A percentile compares a stretch with the other conserved stretches of the same genome.
phyloP scores from a whole-genome alignment of 2,113 vertebrate species.

The Cavia porcellus region DNA sequence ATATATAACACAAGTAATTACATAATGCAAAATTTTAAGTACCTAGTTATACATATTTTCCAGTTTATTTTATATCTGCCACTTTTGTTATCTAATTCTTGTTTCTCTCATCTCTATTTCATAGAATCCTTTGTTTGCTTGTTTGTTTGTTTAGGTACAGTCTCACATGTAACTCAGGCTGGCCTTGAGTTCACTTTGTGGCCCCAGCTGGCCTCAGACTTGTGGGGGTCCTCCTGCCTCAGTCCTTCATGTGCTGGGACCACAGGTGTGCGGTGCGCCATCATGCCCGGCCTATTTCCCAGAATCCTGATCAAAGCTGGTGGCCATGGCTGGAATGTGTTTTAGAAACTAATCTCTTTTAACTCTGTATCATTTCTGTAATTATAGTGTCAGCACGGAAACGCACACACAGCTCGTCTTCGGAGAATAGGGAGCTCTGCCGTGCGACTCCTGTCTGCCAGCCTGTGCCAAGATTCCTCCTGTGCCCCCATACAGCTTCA shows the following conservation, averaged over 20 bases:
- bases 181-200: not conserved
- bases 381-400: not conserved
- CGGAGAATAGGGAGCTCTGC: not conserved
- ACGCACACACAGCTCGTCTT: not conserved
- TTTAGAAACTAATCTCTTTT: not conserved
- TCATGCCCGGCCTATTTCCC: not conserved
- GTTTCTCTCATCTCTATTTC: not conserved
- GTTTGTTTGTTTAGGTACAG: not conserved
- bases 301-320: not conserved
- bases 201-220: not conserved
- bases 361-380: not conserved
- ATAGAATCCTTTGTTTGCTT: not conserved
- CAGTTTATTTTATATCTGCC: not conserved
- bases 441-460: not conserved
- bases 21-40: not conserved
- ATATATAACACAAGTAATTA: not conserved
- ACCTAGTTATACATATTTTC: not conserved
- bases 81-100: conserved; percentile 18
- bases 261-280: not conserved
- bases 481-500: not conserved
- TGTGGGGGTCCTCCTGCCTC: not conserved
- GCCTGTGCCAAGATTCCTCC: not conserved
- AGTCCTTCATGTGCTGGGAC: not conserved
- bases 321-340: not conserved
- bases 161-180: not conserved